Percentiles rank a stretch among this genome's conserved stretches.
Conservation (phyloP, 2,797 vertebrate genomes). For the Lepus townsendii region DNA sequence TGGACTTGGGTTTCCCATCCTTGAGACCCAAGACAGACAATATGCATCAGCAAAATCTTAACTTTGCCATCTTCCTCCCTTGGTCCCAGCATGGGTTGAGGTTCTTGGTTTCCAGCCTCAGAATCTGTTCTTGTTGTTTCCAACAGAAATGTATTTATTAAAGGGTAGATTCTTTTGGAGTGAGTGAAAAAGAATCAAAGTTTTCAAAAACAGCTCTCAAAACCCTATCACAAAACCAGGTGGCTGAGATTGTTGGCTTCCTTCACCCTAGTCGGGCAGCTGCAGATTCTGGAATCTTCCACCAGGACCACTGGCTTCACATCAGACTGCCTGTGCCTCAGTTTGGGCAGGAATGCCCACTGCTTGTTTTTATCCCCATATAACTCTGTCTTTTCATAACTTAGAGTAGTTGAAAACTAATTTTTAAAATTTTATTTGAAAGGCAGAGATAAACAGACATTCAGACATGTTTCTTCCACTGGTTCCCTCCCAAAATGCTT, state of each 20-base stretch:
- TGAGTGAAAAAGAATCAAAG: not conserved
- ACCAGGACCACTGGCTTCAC: not conserved
- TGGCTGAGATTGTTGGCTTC: not conserved
- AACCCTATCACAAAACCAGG: not conserved
- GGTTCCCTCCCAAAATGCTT: too few relatives aligned
- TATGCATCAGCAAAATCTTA: not conserved
- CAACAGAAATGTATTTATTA: not conserved
- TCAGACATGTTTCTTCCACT: too few relatives aligned
- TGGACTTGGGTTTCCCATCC: not conserved
- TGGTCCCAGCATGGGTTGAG: not conserved
- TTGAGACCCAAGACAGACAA: not conserved
- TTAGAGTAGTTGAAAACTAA: not conserved
- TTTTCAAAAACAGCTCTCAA: not conserved
- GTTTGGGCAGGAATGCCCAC: not conserved
- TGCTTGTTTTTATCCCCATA: not conserved
- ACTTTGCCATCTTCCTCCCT: not conserved
- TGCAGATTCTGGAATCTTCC: slow-evolving; percentile 18
- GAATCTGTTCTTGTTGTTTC: not conserved
- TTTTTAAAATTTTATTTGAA: not conserved
- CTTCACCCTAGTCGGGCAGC: not conserved
- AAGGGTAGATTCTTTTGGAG: not conserved
- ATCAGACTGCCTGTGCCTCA: not conserved
- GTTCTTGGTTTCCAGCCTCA: not conserved
- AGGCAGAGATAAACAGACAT: too few relatives aligned
- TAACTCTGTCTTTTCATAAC: not conserved